Conservation (phyloP, 1,140 invertebrate genomes). For the Wiebesia pumilae region DNA sequence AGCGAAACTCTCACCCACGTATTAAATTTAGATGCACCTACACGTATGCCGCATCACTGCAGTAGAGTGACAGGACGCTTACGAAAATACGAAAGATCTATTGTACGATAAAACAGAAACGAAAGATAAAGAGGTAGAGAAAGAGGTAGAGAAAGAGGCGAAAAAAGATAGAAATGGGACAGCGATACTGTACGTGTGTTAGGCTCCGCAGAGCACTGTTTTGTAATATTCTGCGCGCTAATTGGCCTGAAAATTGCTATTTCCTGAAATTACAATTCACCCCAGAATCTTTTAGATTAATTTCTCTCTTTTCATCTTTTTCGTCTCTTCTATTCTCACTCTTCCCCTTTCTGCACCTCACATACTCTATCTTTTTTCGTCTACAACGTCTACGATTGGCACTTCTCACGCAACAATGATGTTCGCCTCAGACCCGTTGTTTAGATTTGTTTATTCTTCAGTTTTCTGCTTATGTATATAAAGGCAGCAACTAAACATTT, state of each 20-base stretch:
- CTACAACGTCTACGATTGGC: background rate
- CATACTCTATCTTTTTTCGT: background rate
- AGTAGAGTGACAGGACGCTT: background rate
- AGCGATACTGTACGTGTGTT: constrained; percentile 34
- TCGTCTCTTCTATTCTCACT: background rate
- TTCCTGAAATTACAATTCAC: constrained; percentile 61
- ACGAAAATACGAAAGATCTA: background rate
- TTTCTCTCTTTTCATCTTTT: constrained; percentile 6
- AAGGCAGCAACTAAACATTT: background rate
- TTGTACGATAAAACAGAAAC: background rate
- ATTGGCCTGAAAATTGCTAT: constrained; percentile 64
- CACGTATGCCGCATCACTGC: background rate
- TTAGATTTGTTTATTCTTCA: background rate
- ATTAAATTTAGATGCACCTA: background rate
- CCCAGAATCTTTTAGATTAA: constrained; percentile 6
- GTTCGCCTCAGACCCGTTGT: background rate
- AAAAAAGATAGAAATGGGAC: background rate
- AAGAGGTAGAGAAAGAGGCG: background rate
- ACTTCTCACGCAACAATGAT: background rate
- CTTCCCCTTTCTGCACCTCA: background rate
- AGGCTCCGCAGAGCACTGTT: constrained; percentile 59
- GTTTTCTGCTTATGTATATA: background rate
- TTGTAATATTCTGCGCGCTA: constrained; percentile 64
- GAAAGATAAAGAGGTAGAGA: background rate
- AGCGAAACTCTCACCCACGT: background rate